These are phyloP conservation scores for Apostichopus leukothele DNA, from an alignment of 53 echinoderm and acorn worm species.

Conservation along the genomic window DNA sequence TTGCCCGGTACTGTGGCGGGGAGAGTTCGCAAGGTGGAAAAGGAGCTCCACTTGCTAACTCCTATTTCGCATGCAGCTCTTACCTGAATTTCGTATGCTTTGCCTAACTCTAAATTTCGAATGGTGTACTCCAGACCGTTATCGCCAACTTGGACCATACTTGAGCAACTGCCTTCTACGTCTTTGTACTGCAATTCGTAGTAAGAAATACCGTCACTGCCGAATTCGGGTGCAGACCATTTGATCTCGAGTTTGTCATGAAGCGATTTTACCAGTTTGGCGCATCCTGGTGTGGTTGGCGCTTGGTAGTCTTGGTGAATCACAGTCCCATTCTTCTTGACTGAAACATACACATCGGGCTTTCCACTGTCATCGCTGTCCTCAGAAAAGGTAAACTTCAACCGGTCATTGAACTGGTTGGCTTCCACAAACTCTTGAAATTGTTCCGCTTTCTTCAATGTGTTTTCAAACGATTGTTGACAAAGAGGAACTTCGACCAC, in stretches of 20 bases:
- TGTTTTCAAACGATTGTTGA: neutral
- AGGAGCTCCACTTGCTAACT: slow-evolving; percentile 23
- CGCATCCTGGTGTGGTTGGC: slow-evolving; percentile 49
- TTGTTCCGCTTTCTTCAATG: neutral
- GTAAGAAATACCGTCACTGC: slow-evolving; percentile 15
- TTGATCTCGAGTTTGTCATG: slow-evolving; percentile 41
- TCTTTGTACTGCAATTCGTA: slow-evolving; percentile 54
- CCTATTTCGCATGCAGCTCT: slow-evolving; percentile 47
- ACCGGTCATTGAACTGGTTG: neutral
- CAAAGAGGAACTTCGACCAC: neutral
- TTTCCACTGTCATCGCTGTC: slow-evolving; percentile 23
- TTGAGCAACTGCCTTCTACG: neutral
- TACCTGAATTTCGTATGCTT: slow-evolving; percentile 50
- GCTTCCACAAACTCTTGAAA: slow-evolving; percentile 51
- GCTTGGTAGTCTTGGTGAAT: slow-evolving; percentile 47
- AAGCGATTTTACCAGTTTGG: neutral
- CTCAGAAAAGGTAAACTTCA: slow-evolving; percentile 40
- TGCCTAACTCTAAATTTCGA: slow-evolving; percentile 32
- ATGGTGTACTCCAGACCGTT: neutral
- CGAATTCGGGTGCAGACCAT: slow-evolving; percentile 51
- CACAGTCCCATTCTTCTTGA: slow-evolving; percentile 4
- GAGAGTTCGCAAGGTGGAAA: slow-evolving; percentile 42
- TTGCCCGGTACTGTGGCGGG: slow-evolving; percentile 52
- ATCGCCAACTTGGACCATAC: slow-evolving; percentile 17
- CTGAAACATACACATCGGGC: slow-evolving; percentile 24